Evolutionary conservation across 1,140 invertebrate genomes (phyloP), one percentile per base, ranked within the genome.

Genomic region (Caenorhabditis briggsae): DNA sequence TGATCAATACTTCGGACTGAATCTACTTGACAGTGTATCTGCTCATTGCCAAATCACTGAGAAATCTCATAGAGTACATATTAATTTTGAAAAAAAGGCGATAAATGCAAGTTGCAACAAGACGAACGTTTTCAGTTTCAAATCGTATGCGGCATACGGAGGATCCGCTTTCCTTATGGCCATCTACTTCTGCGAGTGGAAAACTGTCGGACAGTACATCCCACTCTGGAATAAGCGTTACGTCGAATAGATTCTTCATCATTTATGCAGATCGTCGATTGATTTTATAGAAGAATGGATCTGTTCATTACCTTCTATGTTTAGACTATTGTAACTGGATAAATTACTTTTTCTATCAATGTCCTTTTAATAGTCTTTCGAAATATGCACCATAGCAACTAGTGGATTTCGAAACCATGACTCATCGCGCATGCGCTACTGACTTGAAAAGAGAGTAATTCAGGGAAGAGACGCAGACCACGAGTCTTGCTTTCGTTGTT

Each of bases 111-210:
- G n/a, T 33, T 33, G 33, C 33, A 33, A 33, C 33, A 33, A 33
- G 33, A 33, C 33, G 33, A 33, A 33, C 33, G 33, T 61, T 89
- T 89, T 55, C 85, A 89, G 88, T 82, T 88, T 84, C 85, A 64
- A 61, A 41, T 48, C 59, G 14, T 90, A 90, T 70, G 90, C 64
- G 33, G 90, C 90, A 43, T 90, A 88, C 41, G 90, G 90, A 55
- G 87, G 56, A 55, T 87, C 90, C 23, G 90, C 56, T 14, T 90
- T 90, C 87, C 83, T 90, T 20, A 48, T 90, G 85, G 88, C 87
- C n/a, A 90, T 90, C 83, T 90, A 90, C 84, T 88, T 90, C 87
- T 90, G 86, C 82, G 90, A 90, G 41, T 90, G 90, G 90, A 90
- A 90, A 65, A 87, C 83, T 25, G 90, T 90, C 56, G 90, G 90